Conservation (phyloP, 92 coral and sea anemone genomes). For the Phymanthus crucifer region DNA sequence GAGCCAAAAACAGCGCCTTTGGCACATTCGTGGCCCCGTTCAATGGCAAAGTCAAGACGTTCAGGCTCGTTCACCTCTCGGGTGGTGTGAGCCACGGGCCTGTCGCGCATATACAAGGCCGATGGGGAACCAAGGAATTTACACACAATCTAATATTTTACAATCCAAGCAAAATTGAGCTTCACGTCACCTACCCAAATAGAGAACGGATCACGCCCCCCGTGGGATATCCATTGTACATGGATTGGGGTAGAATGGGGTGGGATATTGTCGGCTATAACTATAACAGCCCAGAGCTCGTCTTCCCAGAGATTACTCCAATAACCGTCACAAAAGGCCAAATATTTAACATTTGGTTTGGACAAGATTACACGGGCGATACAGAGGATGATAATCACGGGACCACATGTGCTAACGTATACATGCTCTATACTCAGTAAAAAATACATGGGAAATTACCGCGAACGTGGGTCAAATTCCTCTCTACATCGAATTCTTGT, state of each 20-base stretch:
- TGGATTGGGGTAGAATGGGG: background rate
- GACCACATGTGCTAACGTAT: constrained; percentile 10
- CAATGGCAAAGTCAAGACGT: constrained; percentile 8
- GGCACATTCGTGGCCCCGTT: background rate
- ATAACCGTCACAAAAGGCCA: constrained; percentile 1
- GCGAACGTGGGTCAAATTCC: no score
- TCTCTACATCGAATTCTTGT: no score
- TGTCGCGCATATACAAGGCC: background rate
- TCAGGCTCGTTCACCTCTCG: constrained; percentile 1
- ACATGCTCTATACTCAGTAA: background rate
- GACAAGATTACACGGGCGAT: background rate
- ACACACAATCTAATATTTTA: background rate
- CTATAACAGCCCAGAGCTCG: background rate
- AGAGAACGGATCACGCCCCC: background rate
- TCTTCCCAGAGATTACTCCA: background rate
- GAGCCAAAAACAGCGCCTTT: background rate
- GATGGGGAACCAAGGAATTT: background rate
- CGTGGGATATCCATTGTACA: background rate
- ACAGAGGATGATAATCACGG: background rate
- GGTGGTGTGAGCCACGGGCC: background rate
- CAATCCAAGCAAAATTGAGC: background rate
- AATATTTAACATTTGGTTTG: constrained; percentile 3
- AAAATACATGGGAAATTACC: no score
- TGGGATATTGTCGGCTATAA: background rate
- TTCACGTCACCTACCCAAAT: background rate